Base-by-base conservation (phyloP, 2,888 invertebrate genomes). In the Coenonympha glycerion region DNA sequence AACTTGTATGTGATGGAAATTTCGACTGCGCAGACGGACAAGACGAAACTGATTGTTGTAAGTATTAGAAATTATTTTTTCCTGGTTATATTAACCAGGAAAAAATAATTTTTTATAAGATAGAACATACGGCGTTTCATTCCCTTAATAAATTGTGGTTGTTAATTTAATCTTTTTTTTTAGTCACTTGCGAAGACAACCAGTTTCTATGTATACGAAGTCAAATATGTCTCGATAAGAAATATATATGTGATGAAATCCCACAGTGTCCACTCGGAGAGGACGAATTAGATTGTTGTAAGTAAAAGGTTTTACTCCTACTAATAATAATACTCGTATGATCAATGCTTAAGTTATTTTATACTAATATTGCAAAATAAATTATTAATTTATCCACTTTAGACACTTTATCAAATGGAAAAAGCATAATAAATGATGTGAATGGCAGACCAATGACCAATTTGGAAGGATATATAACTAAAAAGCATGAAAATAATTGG, bases 211-310 rank as follows among this genome's bases (percentile, higher is more conserved):
- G 95, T 64, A 85, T 87, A 33, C 69, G 81, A 45, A 92, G 92
- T 65, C 88, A 89, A 66, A 78, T 73, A 22, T 95, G 95, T 64
- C 76, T 95, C 49, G 81, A 90, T 1, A 64, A 74, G 6, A 68
- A 79, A 31, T 84, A 89, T 56, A 88, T 89, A 13, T 95, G 95
- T 66, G 90, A 95, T 73, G 89, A 88, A 21, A 73, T 68, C 36
- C 61, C 77, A 1, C 91, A 95, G 59, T 95, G 95, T 68, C 80
- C 81, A 13, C 76, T 89, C 57, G 89, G 89, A 19, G 95, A 95
- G 79, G 95, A 95, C 68, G 95, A 95, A 85, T 67, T 88, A 44
- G 91, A 94, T 69, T 95, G 95, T 69, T 90, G 94, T 94, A 77
- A 90, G 92, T 77, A 53, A 2, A 24, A 39, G 8, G 15, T 24